Conservation (phyloP, 1,140 invertebrate genomes). For the Eubasilissa regina region DNA sequence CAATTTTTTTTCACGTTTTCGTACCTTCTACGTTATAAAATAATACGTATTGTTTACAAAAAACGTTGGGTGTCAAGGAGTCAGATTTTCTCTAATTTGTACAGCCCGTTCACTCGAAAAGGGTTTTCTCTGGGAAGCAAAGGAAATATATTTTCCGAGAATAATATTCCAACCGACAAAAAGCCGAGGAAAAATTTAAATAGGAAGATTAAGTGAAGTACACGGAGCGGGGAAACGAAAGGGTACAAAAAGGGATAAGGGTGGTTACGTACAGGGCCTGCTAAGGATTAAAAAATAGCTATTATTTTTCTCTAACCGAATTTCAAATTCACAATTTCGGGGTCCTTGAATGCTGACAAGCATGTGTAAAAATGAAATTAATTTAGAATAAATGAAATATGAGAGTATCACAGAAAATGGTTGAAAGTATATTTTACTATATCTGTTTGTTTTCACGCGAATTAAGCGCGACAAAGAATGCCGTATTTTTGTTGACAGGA, state of each 20-base stretch:
- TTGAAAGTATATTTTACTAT: too few species aligned
- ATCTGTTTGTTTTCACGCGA: too few species aligned
- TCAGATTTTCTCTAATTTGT: neutral
- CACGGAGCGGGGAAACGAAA: conserved; percentile 29
- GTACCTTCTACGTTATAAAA: neutral
- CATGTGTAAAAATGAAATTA: too few species aligned
- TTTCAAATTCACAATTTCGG: too few species aligned
- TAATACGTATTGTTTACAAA: neutral
- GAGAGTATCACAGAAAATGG: too few species aligned
- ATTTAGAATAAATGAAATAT: too few species aligned
- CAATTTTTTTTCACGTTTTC: too few species aligned
- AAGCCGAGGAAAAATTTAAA: conserved; percentile 51
- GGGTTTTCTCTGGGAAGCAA: neutral
- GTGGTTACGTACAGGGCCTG: neutral
- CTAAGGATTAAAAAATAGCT: too few species aligned
- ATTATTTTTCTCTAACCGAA: too few species aligned
- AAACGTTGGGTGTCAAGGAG: neutral
- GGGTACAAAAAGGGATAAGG: neutral
- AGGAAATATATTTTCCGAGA: conserved; percentile 32
- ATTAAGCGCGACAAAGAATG: too few species aligned
- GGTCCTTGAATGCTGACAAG: too few species aligned
- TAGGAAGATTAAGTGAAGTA: conserved; percentile 55
- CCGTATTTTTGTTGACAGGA: too few species aligned
- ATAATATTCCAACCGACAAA: conserved; percentile 55
- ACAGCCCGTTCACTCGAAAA: neutral